Percentiles rank a stretch among this genome's conserved stretches.
Conservation (phyloP, 2,113 vertebrate species). For the Microtus ochrogaster region DNA sequence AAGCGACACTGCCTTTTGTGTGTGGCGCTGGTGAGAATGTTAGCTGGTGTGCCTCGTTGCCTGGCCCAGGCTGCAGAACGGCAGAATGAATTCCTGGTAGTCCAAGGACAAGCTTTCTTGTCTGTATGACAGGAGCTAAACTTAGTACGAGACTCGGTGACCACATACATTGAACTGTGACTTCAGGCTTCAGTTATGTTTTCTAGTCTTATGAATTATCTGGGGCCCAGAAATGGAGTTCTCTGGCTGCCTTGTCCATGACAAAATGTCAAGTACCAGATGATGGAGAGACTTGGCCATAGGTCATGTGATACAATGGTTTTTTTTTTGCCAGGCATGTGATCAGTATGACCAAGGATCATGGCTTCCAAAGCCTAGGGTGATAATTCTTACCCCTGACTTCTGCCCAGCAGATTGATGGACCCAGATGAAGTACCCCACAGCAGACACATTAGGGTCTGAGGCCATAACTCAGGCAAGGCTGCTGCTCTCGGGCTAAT, state of each 20-base stretch:
- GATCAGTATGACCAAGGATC: neutral
- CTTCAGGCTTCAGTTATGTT: neutral
- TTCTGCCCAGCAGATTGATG: conserved; percentile 21
- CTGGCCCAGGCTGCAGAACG: neutral
- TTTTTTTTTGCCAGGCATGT: neutral
- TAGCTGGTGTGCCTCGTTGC: neutral
- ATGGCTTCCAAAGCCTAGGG: neutral
- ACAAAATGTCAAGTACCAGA: neutral
- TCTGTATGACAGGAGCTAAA: neutral
- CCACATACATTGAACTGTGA: neutral
- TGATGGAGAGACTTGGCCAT: neutral
- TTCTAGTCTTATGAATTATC: neutral
- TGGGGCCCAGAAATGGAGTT: neutral
- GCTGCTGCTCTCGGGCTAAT: neutral
- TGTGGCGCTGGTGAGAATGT: neutral
- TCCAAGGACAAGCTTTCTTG: neutral
- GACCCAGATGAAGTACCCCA: conserved; percentile 44
- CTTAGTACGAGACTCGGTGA: neutral
- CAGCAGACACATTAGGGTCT: neutral
- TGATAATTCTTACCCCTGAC: conserved; percentile 13
- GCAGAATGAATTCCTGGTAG: neutral
- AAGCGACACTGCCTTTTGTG: neutral
- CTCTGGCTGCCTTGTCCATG: neutral
- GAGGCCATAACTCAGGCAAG: conserved; percentile 27
- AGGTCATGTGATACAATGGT: neutral